A percentile compares a stretch with the other conserved stretches of the same genome.
Evolutionary conservation across 2,797 vertebrate species (phyloP).

Genomic region (Ptychadena robeensis): DNA sequence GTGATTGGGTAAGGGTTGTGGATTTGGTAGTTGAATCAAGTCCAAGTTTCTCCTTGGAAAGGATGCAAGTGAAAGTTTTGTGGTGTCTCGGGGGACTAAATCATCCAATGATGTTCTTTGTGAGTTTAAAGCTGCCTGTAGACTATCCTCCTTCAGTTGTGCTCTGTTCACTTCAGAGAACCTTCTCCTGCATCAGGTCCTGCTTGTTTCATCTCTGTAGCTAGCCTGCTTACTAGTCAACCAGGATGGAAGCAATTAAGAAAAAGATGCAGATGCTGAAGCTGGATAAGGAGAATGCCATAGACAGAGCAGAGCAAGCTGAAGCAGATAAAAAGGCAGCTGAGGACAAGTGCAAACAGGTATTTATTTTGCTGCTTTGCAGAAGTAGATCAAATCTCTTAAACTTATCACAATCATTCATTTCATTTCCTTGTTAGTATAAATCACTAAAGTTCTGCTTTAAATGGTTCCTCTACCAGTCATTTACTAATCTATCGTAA

Average conservation of each 20-base stretch:
- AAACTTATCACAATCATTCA: neutral
- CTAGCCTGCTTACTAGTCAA: constrained; percentile 44
- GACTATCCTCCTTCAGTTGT: constrained; percentile 71
- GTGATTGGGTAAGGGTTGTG: constrained; percentile 70
- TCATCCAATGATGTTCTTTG: constrained; percentile 73
- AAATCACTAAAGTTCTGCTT: too few relatives aligned
- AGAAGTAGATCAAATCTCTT: neutral
- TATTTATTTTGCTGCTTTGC: constrained; percentile 66
- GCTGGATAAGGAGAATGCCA: constrained; percentile 94
- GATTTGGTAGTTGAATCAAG: constrained; percentile 68
- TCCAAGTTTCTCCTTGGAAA: constrained; percentile 75
- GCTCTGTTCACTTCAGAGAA: neutral
- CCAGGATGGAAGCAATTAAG: constrained; percentile 95
- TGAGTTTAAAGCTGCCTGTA: constrained; percentile 78
- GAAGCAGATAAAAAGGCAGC: constrained; percentile 89
- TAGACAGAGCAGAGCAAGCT: constrained; percentile 91
- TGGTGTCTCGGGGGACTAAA: constrained; percentile 77
- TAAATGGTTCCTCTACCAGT: neutral
- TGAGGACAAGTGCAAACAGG: constrained; percentile 92
- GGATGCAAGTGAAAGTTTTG: constrained; percentile 75
- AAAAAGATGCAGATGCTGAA: constrained; percentile 99
- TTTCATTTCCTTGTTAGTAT: neutral
- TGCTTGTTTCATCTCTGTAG: constrained; percentile 13
- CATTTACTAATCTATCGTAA: neutral
- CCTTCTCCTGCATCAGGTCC: constrained; percentile 51